Evolutionary conservation across 2,888 invertebrate genomes (phyloP).

Genomic region (Cheilosia impressa): DNA sequence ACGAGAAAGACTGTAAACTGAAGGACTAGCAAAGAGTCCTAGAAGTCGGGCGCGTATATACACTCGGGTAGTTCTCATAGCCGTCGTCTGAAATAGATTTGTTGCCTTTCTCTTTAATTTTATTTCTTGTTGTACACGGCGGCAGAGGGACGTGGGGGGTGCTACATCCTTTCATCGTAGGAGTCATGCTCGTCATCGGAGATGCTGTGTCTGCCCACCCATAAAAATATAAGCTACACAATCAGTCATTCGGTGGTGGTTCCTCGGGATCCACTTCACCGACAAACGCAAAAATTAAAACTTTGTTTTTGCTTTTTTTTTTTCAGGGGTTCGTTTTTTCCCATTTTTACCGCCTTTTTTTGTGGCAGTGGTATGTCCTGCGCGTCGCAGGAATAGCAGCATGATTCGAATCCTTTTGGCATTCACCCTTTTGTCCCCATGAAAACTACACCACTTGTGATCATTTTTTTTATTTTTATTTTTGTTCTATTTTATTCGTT

Average conservation of each 20-base stretch:
- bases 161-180: slow-evolving; percentile 57
- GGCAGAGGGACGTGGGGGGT: background rate
- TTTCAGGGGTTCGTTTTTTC: slow-evolving; percentile 29
- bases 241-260: slow-evolving; percentile 41
- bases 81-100: slow-evolving; percentile 65
- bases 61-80: slow-evolving; percentile 35
- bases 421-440: slow-evolving; percentile 57
- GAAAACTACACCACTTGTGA: slow-evolving; percentile 64
- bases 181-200: slow-evolving; percentile 40
- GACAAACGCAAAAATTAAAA: slow-evolving; percentile 74
- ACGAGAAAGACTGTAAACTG: slow-evolving; percentile 55
- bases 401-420: slow-evolving; percentile 64
- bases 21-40: slow-evolving; percentile 65
- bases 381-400: slow-evolving; percentile 14
- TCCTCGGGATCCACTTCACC: slow-evolving; percentile 51
- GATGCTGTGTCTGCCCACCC: slow-evolving; percentile 46
- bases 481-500: slow-evolving; percentile 15
- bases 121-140: slow-evolving; percentile 42
- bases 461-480: slow-evolving; percentile 20
- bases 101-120: slow-evolving; percentile 66
- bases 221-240: slow-evolving; percentile 49
- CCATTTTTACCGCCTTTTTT: slow-evolving; percentile 64
- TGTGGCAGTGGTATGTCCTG: slow-evolving; percentile 36
- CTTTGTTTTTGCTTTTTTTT: slow-evolving; percentile 49
- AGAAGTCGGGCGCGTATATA: slow-evolving; percentile 57